phyloP scores from a whole-genome alignment of 2,797 vertebrate genomes.

The Sebastes iracundus region DNA sequence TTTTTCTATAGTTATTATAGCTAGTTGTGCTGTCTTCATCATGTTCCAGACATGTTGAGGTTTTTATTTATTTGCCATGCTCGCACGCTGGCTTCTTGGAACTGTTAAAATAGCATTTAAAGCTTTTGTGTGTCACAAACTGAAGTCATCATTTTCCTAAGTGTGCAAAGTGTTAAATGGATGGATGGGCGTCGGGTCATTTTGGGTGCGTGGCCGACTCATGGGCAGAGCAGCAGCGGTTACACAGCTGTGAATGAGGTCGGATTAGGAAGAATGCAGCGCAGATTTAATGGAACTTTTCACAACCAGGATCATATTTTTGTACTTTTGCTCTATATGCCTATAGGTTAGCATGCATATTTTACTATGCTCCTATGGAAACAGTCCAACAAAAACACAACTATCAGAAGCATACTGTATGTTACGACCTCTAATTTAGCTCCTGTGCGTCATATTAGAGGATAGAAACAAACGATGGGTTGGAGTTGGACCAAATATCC shows the following conservation, averaged over 20 bases:
- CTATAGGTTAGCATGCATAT: background rate
- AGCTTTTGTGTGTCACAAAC: background rate
- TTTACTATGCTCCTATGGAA: background rate
- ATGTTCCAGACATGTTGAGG: background rate
- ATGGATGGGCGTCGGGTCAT: background rate
- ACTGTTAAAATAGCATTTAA: background rate
- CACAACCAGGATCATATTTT: background rate
- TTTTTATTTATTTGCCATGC: background rate
- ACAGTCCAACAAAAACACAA: background rate
- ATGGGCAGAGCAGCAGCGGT: background rate
- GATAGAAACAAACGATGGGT: background rate
- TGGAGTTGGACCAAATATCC: background rate
- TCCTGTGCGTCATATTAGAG: background rate
- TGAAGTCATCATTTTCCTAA: background rate
- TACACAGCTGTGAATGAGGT: background rate
- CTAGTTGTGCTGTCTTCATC: background rate
- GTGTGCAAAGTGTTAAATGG: background rate
- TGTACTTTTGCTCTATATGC: background rate
- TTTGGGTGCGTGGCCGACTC: background rate
- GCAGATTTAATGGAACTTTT: background rate
- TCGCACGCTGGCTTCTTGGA: background rate
- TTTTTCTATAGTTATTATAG: no score
- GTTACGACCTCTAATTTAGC: no score
- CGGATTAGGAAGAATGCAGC: background rate
- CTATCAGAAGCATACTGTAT: no score